Base-by-base conservation (phyloP, 2,888 invertebrate species). In the Eupeodes latifasciatus region DNA sequence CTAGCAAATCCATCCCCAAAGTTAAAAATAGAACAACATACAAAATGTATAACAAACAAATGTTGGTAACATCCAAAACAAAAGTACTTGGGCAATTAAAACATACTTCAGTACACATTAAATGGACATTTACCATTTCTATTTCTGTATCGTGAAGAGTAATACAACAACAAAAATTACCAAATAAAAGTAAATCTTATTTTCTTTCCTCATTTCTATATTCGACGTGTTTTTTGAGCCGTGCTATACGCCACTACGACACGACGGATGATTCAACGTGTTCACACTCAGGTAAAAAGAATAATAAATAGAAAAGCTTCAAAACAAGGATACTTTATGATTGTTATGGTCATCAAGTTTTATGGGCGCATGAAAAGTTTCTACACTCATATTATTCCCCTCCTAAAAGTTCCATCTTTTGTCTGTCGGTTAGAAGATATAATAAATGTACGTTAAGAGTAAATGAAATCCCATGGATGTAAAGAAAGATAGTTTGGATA, bases 271-370 rank as follows among this genome's bases (percentile, higher is more conserved):
- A 49, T 64, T 77, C 61, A 66, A 64, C 71, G 64, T 69, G 72
- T 64, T 64, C 76, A 57, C 74, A 57, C 81, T 74, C 81, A 85
- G 78, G 81, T 81, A 62, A 74, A 36, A 57, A 66, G 62, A 69
- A 71, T 53, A 71, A 64, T 57, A 71, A 61, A 79, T 53, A 71
- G 71, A 59, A 71, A 61, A 79, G 84, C 59, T 59, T 40, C 40
- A 53, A 71, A 75, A 79, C 74, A 85, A 85, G 85, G 74, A 66
- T 81, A 74, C 78, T 81, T 88, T 88, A 88, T 81, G 85, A 71
- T 27, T 88, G 85, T 88, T 79, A 85, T 88, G 85, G 85, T 88
- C 88, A 81, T 88, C 85, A 88, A 85, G 81, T 88, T 88, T 85
- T 88, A 88, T 81, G 74, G 69, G 27, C 74, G 14, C 75, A 88